Evolutionary conservation across 2,113 vertebrate species (phyloP).

Genomic region (Vireo altiloquus): DNA sequence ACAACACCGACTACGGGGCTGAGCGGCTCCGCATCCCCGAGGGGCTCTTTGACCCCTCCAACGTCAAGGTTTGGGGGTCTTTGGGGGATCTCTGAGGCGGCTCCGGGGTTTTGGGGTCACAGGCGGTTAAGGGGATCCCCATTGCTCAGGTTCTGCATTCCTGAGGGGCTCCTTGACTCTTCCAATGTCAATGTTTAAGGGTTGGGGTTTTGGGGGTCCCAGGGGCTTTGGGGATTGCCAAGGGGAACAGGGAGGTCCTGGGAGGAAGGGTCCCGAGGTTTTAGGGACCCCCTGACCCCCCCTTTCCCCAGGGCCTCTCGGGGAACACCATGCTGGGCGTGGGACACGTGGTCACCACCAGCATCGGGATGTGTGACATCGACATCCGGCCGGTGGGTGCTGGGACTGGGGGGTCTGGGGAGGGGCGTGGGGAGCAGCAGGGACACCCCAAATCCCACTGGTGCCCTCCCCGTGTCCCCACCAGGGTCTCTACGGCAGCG

Average conservation of each 20-base stretch:
- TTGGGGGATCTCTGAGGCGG: too few relatives aligned
- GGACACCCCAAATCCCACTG: too few relatives aligned
- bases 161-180: not conserved
- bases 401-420: not conserved
- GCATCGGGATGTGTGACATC: not conserved
- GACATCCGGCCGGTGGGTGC: not conserved
- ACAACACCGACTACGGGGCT: not conserved
- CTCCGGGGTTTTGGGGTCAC: not conserved
- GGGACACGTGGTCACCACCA: not conserved
- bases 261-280: accelerated
- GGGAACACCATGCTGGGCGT: not conserved
- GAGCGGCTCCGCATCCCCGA: not conserved
- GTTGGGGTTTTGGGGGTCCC: not conserved
- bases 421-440: not conserved
- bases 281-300: not conserved
- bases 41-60: not conserved
- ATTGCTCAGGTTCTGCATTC: not conserved
- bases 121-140: not conserved
- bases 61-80: not conserved
- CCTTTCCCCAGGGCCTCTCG: not conserved
- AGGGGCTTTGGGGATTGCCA: too few relatives aligned
- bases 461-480: not conserved
- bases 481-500: not conserved
- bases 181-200: not conserved
- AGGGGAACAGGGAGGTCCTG: not conserved